A percentile compares a stretch with the other conserved stretches of the same genome.
phyloP scores from a whole-genome alignment of 2,113 vertebrate species.

The Actinemys pallida region DNA sequence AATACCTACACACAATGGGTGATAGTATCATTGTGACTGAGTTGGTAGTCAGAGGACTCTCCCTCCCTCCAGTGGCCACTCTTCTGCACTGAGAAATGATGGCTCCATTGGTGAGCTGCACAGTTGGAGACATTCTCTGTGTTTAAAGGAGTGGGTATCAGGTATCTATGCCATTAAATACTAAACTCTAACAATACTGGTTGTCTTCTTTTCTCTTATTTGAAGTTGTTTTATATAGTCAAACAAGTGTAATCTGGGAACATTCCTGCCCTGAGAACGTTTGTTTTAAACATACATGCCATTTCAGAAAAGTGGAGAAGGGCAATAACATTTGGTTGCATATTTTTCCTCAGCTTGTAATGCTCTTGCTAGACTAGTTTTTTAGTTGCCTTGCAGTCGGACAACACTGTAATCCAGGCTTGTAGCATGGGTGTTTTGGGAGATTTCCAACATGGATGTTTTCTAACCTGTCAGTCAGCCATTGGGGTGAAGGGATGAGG shows the following conservation, averaged over 20 bases:
- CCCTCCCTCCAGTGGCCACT: neutral
- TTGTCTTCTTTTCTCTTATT: fast-evolving
- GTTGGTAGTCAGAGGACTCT: fast-evolving
- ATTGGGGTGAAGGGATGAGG: fast-evolving
- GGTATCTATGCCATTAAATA: fast-evolving
- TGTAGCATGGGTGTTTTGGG: fast-evolving
- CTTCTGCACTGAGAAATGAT: fast-evolving
- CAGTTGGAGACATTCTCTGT: fast-evolving
- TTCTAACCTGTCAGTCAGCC: fast-evolving
- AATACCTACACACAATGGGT: neutral
- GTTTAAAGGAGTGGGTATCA: fast-evolving
- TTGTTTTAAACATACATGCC: fast-evolving
- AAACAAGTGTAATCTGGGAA: fast-evolving
- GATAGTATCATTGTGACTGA: neutral
- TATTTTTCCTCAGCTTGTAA: fast-evolving
- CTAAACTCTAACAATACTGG: fast-evolving
- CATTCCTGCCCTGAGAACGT: neutral
- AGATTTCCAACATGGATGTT: fast-evolving
- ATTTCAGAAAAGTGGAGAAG: fast-evolving
- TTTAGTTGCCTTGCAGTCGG: fast-evolving
- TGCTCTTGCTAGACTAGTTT: neutral
- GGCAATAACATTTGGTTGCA: fast-evolving
- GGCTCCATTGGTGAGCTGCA: neutral
- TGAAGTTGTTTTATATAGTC: fast-evolving
- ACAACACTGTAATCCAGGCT: fast-evolving